phyloP scores from a whole-genome alignment of 2,113 vertebrate genomes.

The Pachypanchax playfairii region DNA sequence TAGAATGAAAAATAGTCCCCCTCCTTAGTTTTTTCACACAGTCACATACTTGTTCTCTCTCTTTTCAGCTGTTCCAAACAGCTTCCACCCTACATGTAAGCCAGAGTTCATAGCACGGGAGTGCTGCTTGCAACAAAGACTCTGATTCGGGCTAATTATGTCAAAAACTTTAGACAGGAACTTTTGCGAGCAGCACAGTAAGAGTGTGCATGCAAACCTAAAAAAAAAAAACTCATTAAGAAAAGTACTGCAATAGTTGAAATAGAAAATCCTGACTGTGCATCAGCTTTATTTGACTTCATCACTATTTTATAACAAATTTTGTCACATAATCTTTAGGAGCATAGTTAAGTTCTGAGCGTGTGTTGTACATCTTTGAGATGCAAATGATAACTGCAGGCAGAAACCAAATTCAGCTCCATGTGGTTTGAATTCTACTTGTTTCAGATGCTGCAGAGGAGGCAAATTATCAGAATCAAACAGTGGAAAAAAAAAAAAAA shows the following conservation, averaged over 20 bases:
- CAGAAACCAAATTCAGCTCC: conserved; percentile 37
- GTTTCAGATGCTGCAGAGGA: conserved; percentile 29
- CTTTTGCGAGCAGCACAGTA: conserved; percentile 5
- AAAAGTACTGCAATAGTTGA: conserved; percentile 8
- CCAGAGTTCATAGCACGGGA: conserved; percentile 50
- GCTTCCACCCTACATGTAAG: conserved; percentile 27
- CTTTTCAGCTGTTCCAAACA: conserved; percentile 33
- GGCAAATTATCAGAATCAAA: conserved; percentile 32
- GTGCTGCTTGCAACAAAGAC: conserved; percentile 39
- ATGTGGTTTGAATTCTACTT: conserved; percentile 36
- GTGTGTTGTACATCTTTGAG: conserved; percentile 14
- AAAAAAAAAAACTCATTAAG: conserved; percentile 15
- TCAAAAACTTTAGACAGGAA: conserved; percentile 33
- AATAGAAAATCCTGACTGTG: conserved; percentile 44
- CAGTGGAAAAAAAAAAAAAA: conserved; percentile 27
- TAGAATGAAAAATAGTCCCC: conserved; percentile 40
- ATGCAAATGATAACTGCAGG: conserved; percentile 14
- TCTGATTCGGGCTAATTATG: conserved; percentile 40
- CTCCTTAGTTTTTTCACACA: background rate
- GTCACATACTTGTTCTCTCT: conserved; percentile 16
- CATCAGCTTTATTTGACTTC: conserved; percentile 39
- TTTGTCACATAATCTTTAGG: conserved; percentile 6
- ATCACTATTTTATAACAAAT: conserved; percentile 34
- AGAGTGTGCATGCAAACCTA: conserved; percentile 18
- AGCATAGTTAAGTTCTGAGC: conserved; percentile 19